These are phyloP conservation scores for Cynopterus brachyotis DNA, from an alignment of 2,113 vertebrate species.

Conservation along the genomic window DNA sequence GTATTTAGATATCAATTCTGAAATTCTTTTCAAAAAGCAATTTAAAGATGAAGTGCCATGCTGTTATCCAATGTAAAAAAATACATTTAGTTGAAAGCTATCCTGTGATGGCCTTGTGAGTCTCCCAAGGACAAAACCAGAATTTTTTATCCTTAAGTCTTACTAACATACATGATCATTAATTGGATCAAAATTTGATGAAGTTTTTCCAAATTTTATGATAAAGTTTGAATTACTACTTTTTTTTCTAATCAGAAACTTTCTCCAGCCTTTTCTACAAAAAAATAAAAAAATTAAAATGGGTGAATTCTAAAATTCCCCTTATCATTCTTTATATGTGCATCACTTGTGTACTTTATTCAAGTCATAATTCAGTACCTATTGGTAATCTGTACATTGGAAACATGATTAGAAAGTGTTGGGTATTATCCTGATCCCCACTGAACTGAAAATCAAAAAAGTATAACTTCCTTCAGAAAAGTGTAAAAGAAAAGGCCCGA, in stretches of 20 bases:
- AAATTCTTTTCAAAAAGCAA: background rate
- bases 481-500: conserved; percentile 69
- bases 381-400: background rate
- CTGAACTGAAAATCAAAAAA: conserved; percentile 59
- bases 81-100: background rate
- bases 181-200: background rate
- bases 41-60: background rate
- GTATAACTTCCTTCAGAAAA: conserved; percentile 44
- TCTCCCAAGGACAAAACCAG: background rate
- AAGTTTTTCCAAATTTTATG: background rate
- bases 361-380: background rate
- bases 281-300: background rate
- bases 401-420: conserved; percentile 14
- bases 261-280: background rate
- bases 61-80: background rate
- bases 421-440: conserved; percentile 39
- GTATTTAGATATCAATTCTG: background rate
- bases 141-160: background rate
- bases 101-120: background rate
- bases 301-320: background rate
- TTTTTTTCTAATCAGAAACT: background rate
- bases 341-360: background rate
- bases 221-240: background rate
- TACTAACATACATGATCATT: background rate
- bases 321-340: background rate